Evolutionary conservation across 2,888 invertebrate species (phyloP), one percentile per base, ranked within the genome.

Genomic region (Blastobasis lacticolella): DNA sequence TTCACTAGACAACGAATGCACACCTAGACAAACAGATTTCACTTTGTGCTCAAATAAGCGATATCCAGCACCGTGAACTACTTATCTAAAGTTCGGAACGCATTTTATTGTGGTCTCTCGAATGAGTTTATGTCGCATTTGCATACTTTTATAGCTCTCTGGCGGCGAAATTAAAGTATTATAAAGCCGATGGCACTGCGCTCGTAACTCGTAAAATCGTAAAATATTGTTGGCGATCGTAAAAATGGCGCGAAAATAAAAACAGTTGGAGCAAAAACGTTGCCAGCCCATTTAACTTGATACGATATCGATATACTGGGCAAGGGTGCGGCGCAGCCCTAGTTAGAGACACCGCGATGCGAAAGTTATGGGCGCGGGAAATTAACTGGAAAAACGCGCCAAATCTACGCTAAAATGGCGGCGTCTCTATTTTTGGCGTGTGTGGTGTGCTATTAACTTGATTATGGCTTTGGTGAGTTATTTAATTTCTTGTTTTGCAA

Each of bases 161-260:
- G 79, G 75, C 85, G 84, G 86, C 77, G 79, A 81, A 87, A 88
- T 88, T 87, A 86, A 87, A 86, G 83, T 81, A 83, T 84, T 83
- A 81, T 82, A 84, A 84, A 80, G 71, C 73, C 77, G 75, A 80
- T 76, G 73, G 23, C 23, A 23, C 23, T 23, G 23, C 23, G 23
- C 23, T 23, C 23, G 23, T 77, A 75, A 76, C 78, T 81, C 79
- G 70, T 74, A 78, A 80, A 79, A 75, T 51, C 50, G 81, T 86
- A 78, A 87, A 87, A 85, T 83, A 54, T 50, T 50, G 52, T 52
- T 50, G 47, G 67, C 59, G 78, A 60, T 85, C 85, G 78, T 86
- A 80, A 86, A 84, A 72, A 69, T 67, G 70, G 76, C 70, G 68
- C 68, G 69, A 66, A 23, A 73, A 84, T 86, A 85, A 87, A 84